Conservation (phyloP, 2,888 invertebrate genomes). For the Hoplodrina blanda region DNA sequence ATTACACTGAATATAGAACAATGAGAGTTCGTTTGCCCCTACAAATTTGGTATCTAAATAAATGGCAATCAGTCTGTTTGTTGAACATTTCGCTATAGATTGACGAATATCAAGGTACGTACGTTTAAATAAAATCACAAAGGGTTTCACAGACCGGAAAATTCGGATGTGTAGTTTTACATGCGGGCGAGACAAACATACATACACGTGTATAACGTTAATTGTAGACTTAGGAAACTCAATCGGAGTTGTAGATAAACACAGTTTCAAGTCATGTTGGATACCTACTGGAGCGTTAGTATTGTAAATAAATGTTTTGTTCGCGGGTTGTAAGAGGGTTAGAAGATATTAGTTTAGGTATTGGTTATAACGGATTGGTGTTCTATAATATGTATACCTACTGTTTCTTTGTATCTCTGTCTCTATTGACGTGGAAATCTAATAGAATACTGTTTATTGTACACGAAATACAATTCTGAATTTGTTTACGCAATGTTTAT, state of each 20-base stretch:
- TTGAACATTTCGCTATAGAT: slow-evolving; percentile 63
- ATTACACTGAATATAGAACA: slow-evolving; percentile 76
- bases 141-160: slow-evolving; percentile 86
- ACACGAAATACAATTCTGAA: too few relatives aligned
- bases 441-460: too few relatives aligned
- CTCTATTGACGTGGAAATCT: not conserved
- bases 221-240: slow-evolving; percentile 68
- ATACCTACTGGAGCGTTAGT: slow-evolving; percentile 33
- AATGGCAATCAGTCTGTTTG: slow-evolving; percentile 68
- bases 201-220: slow-evolving; percentile 55
- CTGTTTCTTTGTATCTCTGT: not conserved
- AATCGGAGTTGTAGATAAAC: slow-evolving; percentile 54
- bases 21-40: slow-evolving; percentile 75
- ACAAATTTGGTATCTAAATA: slow-evolving; percentile 69
- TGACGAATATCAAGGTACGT: slow-evolving; percentile 44
- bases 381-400: not conserved
- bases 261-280: slow-evolving; percentile 45
- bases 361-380: not conserved
- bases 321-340: slow-evolving; percentile 6
- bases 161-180: slow-evolving; percentile 83
- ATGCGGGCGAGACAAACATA: slow-evolving; percentile 85
- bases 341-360: slow-evolving; percentile 20
- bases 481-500: too few relatives aligned
- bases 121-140: slow-evolving; percentile 82
- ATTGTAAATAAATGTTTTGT: slow-evolving; percentile 30